Evolutionary conservation across 2,113 vertebrate genomes (phyloP).

Genomic region (Meleagris gallopavo): DNA sequence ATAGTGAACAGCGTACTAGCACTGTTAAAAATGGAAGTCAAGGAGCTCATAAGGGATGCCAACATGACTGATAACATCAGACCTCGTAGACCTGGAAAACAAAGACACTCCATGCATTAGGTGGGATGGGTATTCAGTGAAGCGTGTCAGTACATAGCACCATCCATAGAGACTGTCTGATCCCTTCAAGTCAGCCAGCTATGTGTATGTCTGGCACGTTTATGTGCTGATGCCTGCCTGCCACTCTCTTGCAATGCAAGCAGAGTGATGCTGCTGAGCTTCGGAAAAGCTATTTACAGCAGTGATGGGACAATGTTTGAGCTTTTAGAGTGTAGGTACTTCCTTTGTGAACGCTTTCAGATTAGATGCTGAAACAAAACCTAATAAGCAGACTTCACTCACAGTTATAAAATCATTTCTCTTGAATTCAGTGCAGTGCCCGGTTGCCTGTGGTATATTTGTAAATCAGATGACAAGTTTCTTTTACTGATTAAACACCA

Average conservation of each 20-base stretch:
- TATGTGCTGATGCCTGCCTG: background rate
- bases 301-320: background rate
- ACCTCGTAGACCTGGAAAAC: conserved; percentile 87
- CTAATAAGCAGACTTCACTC: background rate
- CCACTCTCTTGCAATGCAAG: background rate
- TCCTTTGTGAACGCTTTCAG: background rate
- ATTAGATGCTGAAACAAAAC: background rate
- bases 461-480: background rate
- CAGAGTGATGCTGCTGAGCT: background rate
- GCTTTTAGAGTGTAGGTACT: background rate
- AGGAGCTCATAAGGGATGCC: conserved; percentile 96
- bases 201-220: fast-evolving
- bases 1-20: conserved; percentile 96
- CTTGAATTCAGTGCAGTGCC: background rate
- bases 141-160: fast-evolving
- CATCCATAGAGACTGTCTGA: fast-evolving
- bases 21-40: conserved; percentile 98
- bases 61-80: conserved; percentile 96
- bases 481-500: background rate
- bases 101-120: fast-evolving
- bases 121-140: fast-evolving
- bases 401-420: background rate
- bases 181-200: background rate
- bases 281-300: background rate
- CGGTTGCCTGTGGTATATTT: background rate